Evolutionary conservation across 2,113 vertebrate genomes (phyloP).

Genomic region (Mohoua ochrocephala): DNA sequence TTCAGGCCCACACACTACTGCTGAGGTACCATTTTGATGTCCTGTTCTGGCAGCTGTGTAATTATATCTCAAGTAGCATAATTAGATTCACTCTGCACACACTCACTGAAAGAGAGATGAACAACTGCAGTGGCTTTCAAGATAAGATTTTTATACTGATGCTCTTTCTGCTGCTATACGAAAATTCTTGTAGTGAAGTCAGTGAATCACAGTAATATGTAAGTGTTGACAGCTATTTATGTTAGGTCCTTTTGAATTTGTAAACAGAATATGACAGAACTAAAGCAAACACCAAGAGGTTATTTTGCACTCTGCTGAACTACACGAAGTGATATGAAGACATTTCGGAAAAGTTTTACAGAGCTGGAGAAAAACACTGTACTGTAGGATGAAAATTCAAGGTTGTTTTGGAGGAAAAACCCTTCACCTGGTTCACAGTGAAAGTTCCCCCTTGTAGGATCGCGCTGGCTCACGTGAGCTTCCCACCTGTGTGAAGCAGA

Average conservation of each 20-base stretch:
- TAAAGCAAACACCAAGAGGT: constrained; percentile 59
- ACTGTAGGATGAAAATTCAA: not conserved
- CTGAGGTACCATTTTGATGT: not conserved
- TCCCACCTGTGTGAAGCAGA: not conserved
- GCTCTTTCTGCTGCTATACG: constrained; percentile 22
- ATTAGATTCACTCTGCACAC: not conserved
- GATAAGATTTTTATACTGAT: constrained; percentile 15
- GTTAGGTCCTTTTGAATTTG: constrained; percentile 53
- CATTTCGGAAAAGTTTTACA: constrained; percentile 26
- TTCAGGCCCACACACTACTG: not conserved
- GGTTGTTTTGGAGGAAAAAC: not conserved
- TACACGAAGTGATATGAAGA: constrained; percentile 18
- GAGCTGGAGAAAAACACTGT: not conserved
- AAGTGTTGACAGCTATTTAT: constrained; percentile 63
- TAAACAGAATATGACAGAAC: constrained; percentile 62
- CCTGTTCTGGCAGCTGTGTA: not conserved
- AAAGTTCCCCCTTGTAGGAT: not conserved
- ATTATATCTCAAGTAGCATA: constrained; percentile 6
- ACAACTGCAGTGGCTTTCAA: constrained; percentile 24
- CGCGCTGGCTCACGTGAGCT: accelerated
- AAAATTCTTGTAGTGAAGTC: constrained; percentile 20
- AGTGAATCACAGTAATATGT: constrained; percentile 48
- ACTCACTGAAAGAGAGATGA: constrained; percentile 5
- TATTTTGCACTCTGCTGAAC: constrained; percentile 51
- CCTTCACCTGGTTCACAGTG: not conserved